Conservation (phyloP, 2,113 vertebrate species). For the Cricetomys ansorgei region DNA sequence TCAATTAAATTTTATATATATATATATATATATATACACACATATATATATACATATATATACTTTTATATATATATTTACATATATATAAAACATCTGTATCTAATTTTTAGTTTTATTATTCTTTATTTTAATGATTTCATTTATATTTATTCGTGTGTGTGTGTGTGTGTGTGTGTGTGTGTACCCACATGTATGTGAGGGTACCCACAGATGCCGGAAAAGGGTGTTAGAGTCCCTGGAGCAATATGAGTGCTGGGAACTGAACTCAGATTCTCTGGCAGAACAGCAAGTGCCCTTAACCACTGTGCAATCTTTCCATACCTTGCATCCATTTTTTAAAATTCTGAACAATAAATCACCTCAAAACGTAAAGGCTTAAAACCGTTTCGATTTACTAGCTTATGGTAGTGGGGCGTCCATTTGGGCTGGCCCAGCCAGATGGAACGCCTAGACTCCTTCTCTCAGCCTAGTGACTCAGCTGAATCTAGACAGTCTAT, state of each 20-base stretch:
- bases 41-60: no score
- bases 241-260: neutral
- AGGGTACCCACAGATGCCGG: neutral
- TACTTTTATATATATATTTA: no score
- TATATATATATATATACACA: no score
- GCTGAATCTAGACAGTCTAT: neutral
- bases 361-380: neutral
- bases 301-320: neutral
- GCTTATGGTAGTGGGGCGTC: neutral
- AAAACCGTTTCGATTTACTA: neutral
- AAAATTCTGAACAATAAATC: neutral
- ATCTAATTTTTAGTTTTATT: neutral
- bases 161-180: neutral
- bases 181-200: neutral
- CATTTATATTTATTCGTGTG: neutral
- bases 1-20: no score
- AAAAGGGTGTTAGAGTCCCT: neutral
- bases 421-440: neutral
- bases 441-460: neutral
- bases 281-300: neutral
- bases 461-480: neutral
- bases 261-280: neutral
- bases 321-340: neutral
- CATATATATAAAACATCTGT: no score
- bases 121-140: neutral